A percentile compares a stretch with the other conserved stretches of the same genome.
Conservation (phyloP, 2,113 vertebrate genomes). For the Python bivittatus region DNA sequence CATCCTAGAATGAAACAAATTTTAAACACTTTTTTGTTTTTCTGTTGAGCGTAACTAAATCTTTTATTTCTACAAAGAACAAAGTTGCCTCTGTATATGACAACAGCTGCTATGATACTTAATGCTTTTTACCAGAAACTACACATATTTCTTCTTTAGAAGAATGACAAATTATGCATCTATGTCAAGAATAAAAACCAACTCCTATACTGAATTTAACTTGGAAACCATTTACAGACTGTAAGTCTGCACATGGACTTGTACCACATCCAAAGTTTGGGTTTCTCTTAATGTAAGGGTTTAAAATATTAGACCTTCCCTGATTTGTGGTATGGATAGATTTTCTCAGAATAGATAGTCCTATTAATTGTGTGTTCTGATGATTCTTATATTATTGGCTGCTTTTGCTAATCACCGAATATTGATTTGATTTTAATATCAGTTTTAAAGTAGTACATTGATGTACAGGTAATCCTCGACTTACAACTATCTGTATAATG, state of each 20-base stretch:
- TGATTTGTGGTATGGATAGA: neutral
- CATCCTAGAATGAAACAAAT: neutral
- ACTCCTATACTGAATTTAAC: neutral
- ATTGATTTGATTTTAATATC: neutral
- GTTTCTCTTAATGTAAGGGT: neutral
- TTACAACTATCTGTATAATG: no score
- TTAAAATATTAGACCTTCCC: neutral
- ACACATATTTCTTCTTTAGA: neutral
- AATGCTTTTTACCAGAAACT: neutral
- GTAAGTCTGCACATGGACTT: neutral
- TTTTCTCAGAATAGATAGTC: neutral
- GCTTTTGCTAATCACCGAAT: neutral
- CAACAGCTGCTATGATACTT: neutral
- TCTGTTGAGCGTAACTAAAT: neutral
- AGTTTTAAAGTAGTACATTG: neutral
- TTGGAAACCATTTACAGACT: neutral
- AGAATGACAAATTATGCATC: neutral
- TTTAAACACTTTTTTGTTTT: neutral
- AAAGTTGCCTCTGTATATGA: neutral
- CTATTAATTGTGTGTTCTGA: neutral
- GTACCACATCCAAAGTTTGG: neutral
- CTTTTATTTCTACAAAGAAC: neutral
- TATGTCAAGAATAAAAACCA: neutral
- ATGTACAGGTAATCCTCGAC: no score
- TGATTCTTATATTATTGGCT: neutral